Evolutionary conservation across 1,140 invertebrate species (phyloP).

Genomic region (Dysdera silvatica): DNA sequence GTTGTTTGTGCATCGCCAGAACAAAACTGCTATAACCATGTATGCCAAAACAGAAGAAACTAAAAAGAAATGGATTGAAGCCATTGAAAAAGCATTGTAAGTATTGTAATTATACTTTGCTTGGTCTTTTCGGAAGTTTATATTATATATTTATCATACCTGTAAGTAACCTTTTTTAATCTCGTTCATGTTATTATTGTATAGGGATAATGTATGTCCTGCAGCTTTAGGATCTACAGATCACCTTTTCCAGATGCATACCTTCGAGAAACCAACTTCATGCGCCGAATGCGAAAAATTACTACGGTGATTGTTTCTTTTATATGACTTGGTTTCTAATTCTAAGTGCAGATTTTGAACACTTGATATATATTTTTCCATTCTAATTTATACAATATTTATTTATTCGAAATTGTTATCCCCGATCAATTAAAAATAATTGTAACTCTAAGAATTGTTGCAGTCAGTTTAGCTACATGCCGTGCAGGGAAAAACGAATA

Average conservation of each 20-base stretch:
- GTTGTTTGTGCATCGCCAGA: conserved; percentile 71
- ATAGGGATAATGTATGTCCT: conserved; percentile 80
- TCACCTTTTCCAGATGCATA: conserved; percentile 78
- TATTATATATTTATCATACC: neutral
- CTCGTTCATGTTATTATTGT: conserved; percentile 25
- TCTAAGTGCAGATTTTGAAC: too few relatives aligned
- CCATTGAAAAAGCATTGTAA: conserved; percentile 82
- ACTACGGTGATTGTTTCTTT: conserved; percentile 75
- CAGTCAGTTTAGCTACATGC: too few relatives aligned
- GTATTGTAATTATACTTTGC: conserved; percentile 37
- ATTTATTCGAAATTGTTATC: too few relatives aligned
- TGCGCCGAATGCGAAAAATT: conserved; percentile 80
- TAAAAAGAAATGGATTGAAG: conserved; percentile 83
- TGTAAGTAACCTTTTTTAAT: neutral
- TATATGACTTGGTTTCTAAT: neutral
- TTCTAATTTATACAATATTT: too few relatives aligned
- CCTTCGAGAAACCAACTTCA: conserved; percentile 69
- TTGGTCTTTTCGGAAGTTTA: neutral
- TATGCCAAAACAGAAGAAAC: conserved; percentile 80
- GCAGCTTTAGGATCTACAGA: conserved; percentile 64
- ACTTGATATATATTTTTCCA: too few relatives aligned
- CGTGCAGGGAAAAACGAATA: too few relatives aligned
- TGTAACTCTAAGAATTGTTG: too few relatives aligned
- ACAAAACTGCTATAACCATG: conserved; percentile 76
- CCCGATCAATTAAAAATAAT: too few relatives aligned